Conservation (phyloP, 2,113 vertebrate genomes). For the Puntigrus tetrazona region DNA sequence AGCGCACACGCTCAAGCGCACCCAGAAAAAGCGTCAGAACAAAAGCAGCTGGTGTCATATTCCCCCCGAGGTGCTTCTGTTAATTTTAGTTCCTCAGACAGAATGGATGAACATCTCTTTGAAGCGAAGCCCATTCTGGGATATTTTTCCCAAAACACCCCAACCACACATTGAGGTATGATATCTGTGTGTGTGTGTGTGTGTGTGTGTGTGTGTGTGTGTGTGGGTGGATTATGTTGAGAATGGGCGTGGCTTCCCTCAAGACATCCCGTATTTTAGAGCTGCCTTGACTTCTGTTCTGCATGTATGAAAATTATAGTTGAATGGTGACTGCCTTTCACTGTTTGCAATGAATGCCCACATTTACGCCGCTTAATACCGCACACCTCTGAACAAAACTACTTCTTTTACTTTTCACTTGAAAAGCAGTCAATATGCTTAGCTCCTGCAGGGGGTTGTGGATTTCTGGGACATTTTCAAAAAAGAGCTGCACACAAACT, state of each 20-base stretch:
- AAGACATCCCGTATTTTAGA: conserved; percentile 13
- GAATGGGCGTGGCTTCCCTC: not conserved
- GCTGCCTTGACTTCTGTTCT: not conserved
- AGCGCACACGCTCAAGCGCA: conserved; percentile 12
- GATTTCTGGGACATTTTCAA: not conserved
- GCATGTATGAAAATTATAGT: not conserved
- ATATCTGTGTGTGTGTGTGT: not conserved
- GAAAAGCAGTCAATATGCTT: not conserved
- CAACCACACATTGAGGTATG: conserved; percentile 2
- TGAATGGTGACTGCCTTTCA: conserved; percentile 13
- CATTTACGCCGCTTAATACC: not conserved
- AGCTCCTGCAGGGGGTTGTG: not conserved
- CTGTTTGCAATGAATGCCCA: conserved; percentile 2
- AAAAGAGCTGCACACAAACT: not conserved
- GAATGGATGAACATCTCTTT: conserved; percentile 12
- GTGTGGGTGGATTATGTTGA: not conserved
- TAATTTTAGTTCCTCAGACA: conserved; percentile 17
- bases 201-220: conserved; percentile 5
- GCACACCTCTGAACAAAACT: conserved; percentile 6
- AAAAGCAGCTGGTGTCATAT: conserved; percentile 21
- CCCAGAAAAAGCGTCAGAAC: not conserved
- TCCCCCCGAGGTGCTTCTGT: conserved; percentile 19
- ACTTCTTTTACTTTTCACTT: not conserved
- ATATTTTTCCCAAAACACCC: conserved; percentile 21
- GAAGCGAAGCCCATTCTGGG: not conserved